Evolutionary conservation across 2,888 invertebrate genomes (phyloP).

Genomic region (Aphidoletes aphidimyza): DNA sequence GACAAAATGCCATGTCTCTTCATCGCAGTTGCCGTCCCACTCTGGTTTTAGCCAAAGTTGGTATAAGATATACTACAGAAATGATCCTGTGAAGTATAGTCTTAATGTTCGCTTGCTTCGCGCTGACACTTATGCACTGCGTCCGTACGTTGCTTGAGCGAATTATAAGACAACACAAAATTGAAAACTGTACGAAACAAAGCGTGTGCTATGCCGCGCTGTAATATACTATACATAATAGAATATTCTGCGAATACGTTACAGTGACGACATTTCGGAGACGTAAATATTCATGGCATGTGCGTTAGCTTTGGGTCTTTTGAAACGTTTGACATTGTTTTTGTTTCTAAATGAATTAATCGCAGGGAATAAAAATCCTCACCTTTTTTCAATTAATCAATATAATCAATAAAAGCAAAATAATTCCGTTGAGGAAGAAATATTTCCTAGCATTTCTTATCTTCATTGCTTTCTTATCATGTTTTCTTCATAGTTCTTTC

Average conservation of each 20-base stretch:
- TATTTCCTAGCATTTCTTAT: too few relatives aligned
- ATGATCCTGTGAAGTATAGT: slow-evolving; percentile 74
- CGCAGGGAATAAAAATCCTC: too few relatives aligned
- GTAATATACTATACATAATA: background rate
- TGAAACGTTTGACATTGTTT: too few relatives aligned
- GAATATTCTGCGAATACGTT: background rate
- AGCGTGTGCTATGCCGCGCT: background rate
- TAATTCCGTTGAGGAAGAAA: too few relatives aligned
- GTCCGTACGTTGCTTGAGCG: background rate
- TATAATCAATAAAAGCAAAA: too few relatives aligned
- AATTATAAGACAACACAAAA: slow-evolving; percentile 14
- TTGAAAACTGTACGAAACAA: background rate
- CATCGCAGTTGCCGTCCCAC: slow-evolving; percentile 70
- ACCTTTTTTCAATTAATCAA: too few relatives aligned
- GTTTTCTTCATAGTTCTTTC: too few relatives aligned
- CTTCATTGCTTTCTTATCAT: too few relatives aligned
- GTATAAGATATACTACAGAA: slow-evolving; percentile 75
- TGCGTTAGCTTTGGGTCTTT: background rate
- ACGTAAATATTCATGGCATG: background rate
- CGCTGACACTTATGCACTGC: background rate
- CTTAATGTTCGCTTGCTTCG: slow-evolving; percentile 60
- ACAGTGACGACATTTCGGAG: background rate
- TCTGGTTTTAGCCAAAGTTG: slow-evolving; percentile 68
- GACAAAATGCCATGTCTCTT: slow-evolving; percentile 69
- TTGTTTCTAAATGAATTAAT: too few relatives aligned